phyloP scores from a whole-genome alignment of 2,797 vertebrate genomes.

The Halcyon smyrnensis region DNA sequence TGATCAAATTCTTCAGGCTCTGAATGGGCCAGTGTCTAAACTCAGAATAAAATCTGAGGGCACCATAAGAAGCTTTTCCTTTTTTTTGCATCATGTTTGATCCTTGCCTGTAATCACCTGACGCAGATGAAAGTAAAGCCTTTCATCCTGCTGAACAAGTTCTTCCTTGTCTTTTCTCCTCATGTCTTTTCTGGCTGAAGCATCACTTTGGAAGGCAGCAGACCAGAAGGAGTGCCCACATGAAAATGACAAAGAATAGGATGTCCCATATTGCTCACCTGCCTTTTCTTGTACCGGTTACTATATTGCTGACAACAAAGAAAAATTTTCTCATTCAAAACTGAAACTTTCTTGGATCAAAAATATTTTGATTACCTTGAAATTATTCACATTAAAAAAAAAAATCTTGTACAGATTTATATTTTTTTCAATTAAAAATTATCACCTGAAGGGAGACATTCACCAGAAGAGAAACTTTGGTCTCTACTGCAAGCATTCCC shows the following conservation, averaged over 20 bases:
- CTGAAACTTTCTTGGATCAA: background rate
- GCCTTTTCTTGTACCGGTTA: background rate
- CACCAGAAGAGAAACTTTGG: background rate
- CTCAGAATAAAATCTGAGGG: background rate
- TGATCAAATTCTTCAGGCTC: background rate
- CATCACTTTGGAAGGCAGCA: background rate
- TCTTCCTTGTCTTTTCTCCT: background rate
- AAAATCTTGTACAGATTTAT: background rate
- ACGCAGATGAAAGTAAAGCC: background rate
- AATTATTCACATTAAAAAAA: background rate
- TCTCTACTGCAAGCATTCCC: background rate
- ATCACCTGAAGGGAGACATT: background rate
- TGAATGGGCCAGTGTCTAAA: background rate
- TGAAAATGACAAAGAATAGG: background rate
- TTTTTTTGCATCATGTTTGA: background rate
- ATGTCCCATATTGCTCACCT: background rate
- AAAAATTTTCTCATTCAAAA: background rate
- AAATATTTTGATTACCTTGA: background rate
- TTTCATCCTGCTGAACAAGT: background rate
- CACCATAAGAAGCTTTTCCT: background rate
- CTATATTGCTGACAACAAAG: fast-evolving
- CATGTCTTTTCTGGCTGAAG: background rate
- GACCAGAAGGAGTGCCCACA: background rate
- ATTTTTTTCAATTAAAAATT: background rate
- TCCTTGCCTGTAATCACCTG: background rate